Percentiles rank a stretch among this genome's conserved stretches.
These are phyloP conservation scores for Nomada flava DNA, from an alignment of 2,888 invertebrate species.

Conservation along the genomic window DNA sequence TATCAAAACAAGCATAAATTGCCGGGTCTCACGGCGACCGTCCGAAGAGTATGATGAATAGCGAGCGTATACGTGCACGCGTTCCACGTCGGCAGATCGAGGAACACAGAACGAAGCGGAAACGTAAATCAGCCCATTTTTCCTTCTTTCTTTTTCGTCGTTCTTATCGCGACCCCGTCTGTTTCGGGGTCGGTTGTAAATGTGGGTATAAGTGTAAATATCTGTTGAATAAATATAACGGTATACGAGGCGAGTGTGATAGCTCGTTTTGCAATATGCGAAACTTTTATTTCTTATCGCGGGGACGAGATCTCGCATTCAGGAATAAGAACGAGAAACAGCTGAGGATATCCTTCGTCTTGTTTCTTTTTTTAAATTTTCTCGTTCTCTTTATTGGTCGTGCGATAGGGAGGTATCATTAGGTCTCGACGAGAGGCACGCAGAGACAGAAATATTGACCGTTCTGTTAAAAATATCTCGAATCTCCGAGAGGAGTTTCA, in stretches of 20 bases:
- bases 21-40: constrained; percentile 57
- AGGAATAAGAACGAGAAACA: not conserved
- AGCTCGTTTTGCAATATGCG: not conserved
- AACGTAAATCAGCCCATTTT: constrained; percentile 55
- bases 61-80: constrained; percentile 53
- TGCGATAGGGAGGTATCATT: not conserved
- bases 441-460: not conserved
- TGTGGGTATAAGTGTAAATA: constrained; percentile 40
- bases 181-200: constrained; percentile 19
- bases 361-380: not conserved
- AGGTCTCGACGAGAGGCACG: not conserved
- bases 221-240: constrained; percentile 50
- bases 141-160: constrained; percentile 7
- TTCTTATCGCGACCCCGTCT: constrained; percentile 23
- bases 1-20: constrained; percentile 79
- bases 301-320: not conserved
- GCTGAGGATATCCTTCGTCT: not conserved
- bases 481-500: constrained; percentile 1
- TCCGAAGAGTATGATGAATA: constrained; percentile 70
- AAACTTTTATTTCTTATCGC: constrained; percentile 11
- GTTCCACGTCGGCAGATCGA: constrained; percentile 56
- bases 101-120: constrained; percentile 48
- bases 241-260: constrained; percentile 3
- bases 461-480: constrained; percentile 11
- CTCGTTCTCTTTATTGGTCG: not conserved